Conservation (phyloP, 2,888 invertebrate species). For the Keiferia lycopersicella region DNA sequence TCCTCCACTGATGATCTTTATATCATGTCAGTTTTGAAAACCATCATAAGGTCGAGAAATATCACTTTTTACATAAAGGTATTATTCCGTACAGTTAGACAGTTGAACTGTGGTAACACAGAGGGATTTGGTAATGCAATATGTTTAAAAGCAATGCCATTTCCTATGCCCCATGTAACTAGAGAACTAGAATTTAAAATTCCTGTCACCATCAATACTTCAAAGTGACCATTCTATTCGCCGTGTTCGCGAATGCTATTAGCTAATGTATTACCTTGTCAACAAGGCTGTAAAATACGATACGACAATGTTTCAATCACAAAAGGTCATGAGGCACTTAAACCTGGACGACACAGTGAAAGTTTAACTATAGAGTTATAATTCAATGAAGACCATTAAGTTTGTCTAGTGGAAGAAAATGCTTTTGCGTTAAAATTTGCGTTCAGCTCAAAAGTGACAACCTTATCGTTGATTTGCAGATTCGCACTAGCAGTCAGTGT, state of each 20-base stretch:
- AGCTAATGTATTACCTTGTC: constrained; percentile 23
- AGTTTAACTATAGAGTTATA: background rate
- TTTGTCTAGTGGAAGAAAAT: background rate
- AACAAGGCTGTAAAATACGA: constrained; percentile 23
- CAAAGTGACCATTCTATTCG: background rate
- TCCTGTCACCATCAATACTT: constrained; percentile 16
- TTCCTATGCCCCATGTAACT: background rate
- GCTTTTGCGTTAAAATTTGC: background rate
- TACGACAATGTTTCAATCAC: constrained; percentile 6
- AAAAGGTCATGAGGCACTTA: constrained; percentile 18
- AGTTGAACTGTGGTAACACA: too few species aligned
- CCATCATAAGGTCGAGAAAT: too few species aligned
- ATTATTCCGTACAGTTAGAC: too few species aligned
- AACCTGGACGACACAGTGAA: constrained; percentile 5
- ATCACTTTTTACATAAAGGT: too few species aligned
- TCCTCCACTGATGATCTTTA: too few species aligned
- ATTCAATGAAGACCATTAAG: background rate
- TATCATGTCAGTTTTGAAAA: too few species aligned
- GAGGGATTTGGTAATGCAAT: too few species aligned
- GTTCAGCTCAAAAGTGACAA: too few species aligned
- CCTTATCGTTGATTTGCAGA: too few species aligned
- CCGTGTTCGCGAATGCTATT: constrained; percentile 6
- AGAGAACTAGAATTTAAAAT: constrained; percentile 13
- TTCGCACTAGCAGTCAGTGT: too few species aligned
- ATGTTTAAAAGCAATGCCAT: background rate